Evolutionary conservation across 1,140 invertebrate species (phyloP).

Genomic region (Cydia strobilella): DNA sequence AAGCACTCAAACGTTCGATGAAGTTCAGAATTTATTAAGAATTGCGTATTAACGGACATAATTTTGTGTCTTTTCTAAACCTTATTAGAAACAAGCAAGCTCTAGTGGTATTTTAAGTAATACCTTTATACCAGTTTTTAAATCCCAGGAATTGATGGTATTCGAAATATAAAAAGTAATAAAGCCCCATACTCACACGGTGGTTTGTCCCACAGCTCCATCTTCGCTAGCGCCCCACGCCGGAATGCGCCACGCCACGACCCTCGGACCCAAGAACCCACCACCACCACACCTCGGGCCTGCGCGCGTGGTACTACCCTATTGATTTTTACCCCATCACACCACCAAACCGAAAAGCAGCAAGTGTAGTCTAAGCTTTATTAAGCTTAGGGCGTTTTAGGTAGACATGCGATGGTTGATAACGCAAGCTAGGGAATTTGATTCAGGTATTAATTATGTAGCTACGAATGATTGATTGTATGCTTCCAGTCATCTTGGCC

Average conservation of each 20-base stretch:
- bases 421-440: constrained; percentile 52
- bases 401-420: neutral
- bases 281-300: constrained; percentile 8
- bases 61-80: too few relatives aligned
- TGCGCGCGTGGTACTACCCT: constrained; percentile 8
- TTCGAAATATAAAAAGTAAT: neutral
- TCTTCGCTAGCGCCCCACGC: neutral
- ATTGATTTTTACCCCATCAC: constrained; percentile 10
- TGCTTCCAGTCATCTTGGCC: constrained; percentile 39
- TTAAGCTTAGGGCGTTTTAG: neutral
- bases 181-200: constrained; percentile 15
- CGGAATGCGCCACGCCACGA: constrained; percentile 2
- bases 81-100: too few relatives aligned
- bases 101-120: too few relatives aligned
- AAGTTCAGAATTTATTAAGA: too few relatives aligned
- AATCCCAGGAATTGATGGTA: neutral
- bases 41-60: too few relatives aligned
- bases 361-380: neutral
- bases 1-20: too few relatives aligned
- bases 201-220: constrained; percentile 1
- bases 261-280: constrained; percentile 1
- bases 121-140: neutral
- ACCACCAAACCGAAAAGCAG: constrained; percentile 5
- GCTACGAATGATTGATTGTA: constrained; percentile 66
- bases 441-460: constrained; percentile 75